Evolutionary conservation across 2,797 vertebrate genomes (phyloP).

Genomic region (Prunella strophiata): DNA sequence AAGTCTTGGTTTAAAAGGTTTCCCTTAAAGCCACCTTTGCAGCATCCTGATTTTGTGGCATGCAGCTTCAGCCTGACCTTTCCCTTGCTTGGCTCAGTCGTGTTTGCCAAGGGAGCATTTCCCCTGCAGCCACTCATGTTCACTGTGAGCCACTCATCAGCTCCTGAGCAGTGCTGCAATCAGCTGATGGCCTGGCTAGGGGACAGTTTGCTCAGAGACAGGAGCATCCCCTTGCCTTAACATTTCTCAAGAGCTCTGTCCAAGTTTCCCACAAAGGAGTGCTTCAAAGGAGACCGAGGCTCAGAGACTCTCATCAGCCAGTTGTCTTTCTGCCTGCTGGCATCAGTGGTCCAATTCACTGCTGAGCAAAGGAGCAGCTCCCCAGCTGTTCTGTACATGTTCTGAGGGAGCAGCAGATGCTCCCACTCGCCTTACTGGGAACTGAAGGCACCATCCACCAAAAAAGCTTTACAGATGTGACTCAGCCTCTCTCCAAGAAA

Average conservation of each 20-base stretch:
- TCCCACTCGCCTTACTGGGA: neutral
- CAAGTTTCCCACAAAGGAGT: neutral
- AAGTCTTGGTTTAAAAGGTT: neutral
- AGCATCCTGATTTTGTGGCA: neutral
- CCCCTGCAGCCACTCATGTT: neutral
- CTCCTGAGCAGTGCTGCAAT: neutral
- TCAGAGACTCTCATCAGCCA: neutral
- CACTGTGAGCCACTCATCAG: neutral
- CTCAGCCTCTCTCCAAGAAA: neutral
- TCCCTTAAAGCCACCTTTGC: neutral
- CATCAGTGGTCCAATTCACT: neutral
- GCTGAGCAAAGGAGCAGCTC: neutral
- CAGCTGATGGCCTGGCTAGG: neutral
- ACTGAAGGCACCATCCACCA: neutral
- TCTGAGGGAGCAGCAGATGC: neutral
- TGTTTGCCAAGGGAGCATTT: neutral
- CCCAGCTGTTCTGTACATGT: neutral
- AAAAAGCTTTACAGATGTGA: neutral
- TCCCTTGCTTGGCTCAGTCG: neutral
- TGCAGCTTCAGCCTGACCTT: neutral
- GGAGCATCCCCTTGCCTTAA: neutral
- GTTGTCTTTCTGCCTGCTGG: neutral
- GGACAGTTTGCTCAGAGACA: neutral
- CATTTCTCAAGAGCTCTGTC: neutral
- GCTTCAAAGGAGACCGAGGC: neutral